A percentile compares a stretch with the other conserved stretches of the same genome.
phyloP scores from a whole-genome alignment of 2,113 vertebrate species.

The Archilochus colubris region DNA sequence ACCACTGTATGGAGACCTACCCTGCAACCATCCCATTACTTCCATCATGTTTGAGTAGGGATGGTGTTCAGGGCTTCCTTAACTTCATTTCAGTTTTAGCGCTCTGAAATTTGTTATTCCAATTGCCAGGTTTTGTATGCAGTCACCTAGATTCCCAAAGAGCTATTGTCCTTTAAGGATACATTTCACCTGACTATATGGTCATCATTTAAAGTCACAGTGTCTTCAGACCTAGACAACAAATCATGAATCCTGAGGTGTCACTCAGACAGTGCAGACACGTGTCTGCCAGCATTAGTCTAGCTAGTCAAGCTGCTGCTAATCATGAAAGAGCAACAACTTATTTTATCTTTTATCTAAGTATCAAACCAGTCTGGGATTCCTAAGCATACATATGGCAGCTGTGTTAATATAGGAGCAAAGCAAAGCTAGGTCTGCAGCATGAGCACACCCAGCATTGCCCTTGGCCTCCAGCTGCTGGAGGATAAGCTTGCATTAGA shows the following conservation, averaged over 20 bases:
- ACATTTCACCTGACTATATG: neutral
- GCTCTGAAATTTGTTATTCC: neutral
- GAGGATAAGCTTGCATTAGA: neutral
- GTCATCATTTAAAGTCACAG: neutral
- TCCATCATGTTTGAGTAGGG: neutral
- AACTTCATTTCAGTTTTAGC: neutral
- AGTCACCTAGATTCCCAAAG: neutral
- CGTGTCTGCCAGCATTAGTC: neutral
- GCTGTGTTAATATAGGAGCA: neutral
- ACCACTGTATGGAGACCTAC: neutral
- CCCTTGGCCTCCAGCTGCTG: neutral
- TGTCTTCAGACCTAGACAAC: neutral
- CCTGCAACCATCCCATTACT: neutral
- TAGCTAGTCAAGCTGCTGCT: neutral
- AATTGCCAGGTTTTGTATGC: neutral
- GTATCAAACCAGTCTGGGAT: neutral
- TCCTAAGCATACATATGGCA: neutral
- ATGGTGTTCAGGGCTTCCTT: neutral
- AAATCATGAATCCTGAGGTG: neutral
- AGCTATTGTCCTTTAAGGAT: neutral
- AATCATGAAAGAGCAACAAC: neutral
- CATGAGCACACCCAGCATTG: neutral
- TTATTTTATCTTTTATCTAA: neutral
- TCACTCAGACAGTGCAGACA: neutral
- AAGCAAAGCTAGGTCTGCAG: neutral